These are phyloP conservation scores for Chelonoidis abingdonii DNA, from an alignment of 2,113 vertebrate genomes.

Conservation along the genomic window DNA sequence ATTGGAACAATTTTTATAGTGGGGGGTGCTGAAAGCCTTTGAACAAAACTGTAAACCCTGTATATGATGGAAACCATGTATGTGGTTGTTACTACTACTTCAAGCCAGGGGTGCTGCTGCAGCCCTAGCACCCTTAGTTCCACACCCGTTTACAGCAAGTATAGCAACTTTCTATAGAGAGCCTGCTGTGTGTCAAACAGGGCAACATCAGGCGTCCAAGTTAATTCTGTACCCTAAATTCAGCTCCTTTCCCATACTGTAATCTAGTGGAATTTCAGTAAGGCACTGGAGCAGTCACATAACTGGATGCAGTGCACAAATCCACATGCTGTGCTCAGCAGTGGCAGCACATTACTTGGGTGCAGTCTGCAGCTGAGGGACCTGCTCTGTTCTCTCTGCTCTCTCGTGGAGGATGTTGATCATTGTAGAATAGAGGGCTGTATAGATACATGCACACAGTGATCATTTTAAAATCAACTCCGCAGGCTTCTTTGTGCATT, in stretches of 20 bases:
- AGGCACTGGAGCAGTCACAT: rapidly evolving
- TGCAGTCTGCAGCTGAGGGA: background rate
- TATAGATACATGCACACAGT: background rate
- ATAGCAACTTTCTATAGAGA: background rate
- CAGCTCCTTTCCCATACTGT: background rate
- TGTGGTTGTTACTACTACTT: background rate
- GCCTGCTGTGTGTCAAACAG: rapidly evolving
- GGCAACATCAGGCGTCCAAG: rapidly evolving
- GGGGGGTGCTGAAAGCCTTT: background rate
- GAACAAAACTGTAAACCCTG: background rate
- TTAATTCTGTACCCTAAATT: background rate
- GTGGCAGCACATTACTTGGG: background rate
- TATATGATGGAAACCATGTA: background rate
- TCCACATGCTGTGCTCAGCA: background rate
- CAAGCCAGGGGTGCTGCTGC: background rate
- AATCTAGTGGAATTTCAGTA: background rate
- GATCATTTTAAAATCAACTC: background rate
- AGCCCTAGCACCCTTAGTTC: background rate
- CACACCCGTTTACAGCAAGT: background rate
- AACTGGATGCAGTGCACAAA: background rate
- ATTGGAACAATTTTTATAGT: background rate
- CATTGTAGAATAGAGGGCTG: background rate
- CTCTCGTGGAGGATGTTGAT: rapidly evolving
- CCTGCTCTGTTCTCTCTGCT: background rate
- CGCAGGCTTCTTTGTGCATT: background rate